Conservation (phyloP, 2,888 invertebrate genomes). For the Mythimna pallens region DNA sequence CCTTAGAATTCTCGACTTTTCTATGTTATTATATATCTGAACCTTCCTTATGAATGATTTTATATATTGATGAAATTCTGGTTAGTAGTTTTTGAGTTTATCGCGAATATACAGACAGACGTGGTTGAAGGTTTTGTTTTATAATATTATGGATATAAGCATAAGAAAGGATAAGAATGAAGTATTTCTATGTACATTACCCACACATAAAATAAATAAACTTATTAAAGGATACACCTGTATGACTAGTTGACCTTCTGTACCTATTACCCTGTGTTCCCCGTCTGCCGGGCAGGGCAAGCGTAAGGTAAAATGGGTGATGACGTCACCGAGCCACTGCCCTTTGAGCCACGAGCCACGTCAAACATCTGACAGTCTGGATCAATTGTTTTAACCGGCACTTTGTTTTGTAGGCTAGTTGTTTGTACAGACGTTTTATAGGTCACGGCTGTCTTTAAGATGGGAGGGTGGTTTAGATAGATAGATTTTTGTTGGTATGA, state of each 20-base stretch:
- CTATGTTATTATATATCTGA: too few relatives aligned
- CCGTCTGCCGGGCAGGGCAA: slow-evolving; percentile 58
- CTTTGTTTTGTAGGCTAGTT: slow-evolving; percentile 56
- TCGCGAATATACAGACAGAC: too few relatives aligned
- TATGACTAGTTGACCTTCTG: slow-evolving; percentile 30
- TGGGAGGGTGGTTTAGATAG: background rate
- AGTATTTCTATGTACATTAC: background rate
- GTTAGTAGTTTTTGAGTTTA: too few relatives aligned
- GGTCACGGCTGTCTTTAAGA: slow-evolving; percentile 56
- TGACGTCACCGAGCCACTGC: slow-evolving; percentile 71
- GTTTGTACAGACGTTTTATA: slow-evolving; percentile 54
- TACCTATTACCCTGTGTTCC: slow-evolving; percentile 4
- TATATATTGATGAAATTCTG: too few relatives aligned
- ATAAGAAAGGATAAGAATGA: background rate
- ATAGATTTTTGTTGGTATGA: background rate
- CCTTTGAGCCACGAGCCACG: slow-evolving; percentile 66
- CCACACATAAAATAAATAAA: background rate
- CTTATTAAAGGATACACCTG: slow-evolving; percentile 11
- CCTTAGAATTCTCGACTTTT: too few relatives aligned
- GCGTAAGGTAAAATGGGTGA: slow-evolving; percentile 75
- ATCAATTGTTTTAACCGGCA: slow-evolving; percentile 60
- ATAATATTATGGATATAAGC: too few relatives aligned
- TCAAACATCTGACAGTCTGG: slow-evolving; percentile 61
- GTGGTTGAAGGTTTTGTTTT: too few relatives aligned
- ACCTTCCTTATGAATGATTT: too few relatives aligned